Conservation (phyloP, 2,888 invertebrate species). For the Cephonodes hylas region DNA sequence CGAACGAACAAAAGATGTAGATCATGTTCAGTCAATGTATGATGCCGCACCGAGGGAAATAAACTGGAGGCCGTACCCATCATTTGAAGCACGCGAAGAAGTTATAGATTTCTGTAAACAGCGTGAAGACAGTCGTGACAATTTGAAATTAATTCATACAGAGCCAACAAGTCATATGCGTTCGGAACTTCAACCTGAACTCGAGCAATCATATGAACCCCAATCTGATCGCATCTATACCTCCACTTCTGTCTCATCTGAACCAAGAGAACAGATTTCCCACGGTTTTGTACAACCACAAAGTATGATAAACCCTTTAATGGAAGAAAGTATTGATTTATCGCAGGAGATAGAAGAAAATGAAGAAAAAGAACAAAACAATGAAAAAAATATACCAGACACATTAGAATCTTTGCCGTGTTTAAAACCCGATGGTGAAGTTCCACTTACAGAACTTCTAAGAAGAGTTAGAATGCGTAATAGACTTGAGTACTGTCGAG, state of each 20-base stretch:
- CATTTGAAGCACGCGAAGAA: conserved; percentile 13
- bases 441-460: conserved; percentile 51
- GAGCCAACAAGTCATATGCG: background rate
- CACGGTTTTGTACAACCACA: conserved; percentile 19
- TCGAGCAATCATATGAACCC: background rate
- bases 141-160: background rate
- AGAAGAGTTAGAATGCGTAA: conserved; percentile 45
- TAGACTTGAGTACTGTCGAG: conserved; percentile 30
- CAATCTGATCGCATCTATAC: background rate
- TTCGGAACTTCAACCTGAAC: background rate
- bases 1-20: background rate
- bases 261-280: conserved; percentile 13
- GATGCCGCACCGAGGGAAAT: background rate
- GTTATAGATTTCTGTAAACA: conserved; percentile 5
- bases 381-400: background rate
- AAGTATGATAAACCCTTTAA: conserved; percentile 16
- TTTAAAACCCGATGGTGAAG: conserved; percentile 21
- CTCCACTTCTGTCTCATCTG: background rate
- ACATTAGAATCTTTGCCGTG: conserved; percentile 25
- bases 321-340: background rate
- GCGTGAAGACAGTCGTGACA: background rate
- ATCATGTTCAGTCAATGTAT: background rate
- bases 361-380: background rate
- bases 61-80: conserved; percentile 6
- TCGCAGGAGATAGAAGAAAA: background rate